Conservation (phyloP, 2,113 vertebrate species). For the Orcinus orca region DNA sequence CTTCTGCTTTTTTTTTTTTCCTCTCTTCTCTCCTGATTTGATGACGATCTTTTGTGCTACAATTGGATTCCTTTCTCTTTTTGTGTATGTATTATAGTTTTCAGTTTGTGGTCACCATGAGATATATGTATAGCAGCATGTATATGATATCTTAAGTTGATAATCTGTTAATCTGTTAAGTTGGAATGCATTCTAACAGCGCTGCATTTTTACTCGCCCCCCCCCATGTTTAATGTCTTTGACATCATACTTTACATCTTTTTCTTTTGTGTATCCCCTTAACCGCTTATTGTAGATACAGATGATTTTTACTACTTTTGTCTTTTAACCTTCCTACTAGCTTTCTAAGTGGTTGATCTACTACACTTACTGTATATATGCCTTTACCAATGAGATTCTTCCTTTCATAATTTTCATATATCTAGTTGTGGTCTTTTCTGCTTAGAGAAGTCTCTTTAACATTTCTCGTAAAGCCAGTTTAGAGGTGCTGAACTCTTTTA, state of each 20-base stretch:
- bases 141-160: neutral
- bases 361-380: neutral
- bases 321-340: neutral
- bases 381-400: neutral
- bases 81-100: neutral
- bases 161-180: neutral
- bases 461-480: neutral
- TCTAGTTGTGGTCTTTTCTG: neutral
- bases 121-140: neutral
- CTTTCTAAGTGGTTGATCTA: neutral
- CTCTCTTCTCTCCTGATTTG: neutral
- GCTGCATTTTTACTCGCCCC: neutral
- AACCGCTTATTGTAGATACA: neutral
- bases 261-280: neutral
- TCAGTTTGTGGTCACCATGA: neutral
- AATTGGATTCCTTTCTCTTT: neutral
- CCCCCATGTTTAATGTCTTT: rapidly evolving
- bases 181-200: neutral
- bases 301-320: neutral
- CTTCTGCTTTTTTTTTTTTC: neutral
- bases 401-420: neutral
- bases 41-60: neutral
- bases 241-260: neutral
- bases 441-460: neutral
- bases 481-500: neutral